Evolutionary conservation across 2,888 invertebrate species (phyloP).

Genomic region (Dasysyrphus tricinctus): DNA sequence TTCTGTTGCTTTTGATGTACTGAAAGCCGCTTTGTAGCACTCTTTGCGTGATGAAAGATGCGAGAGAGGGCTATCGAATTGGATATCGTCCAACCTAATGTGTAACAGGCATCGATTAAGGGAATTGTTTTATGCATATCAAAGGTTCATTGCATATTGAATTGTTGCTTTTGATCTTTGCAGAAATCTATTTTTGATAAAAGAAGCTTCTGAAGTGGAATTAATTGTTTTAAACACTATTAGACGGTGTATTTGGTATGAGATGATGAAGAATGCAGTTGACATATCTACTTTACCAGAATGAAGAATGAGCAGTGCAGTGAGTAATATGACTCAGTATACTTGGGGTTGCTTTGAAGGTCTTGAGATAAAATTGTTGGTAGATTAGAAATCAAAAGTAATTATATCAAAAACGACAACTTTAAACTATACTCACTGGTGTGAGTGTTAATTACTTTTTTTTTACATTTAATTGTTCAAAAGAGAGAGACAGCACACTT

Average conservation of each 20-base stretch:
- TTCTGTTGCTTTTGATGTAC: slow-evolving; percentile 18
- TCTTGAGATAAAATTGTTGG: neutral
- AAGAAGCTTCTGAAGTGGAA: slow-evolving; percentile 18
- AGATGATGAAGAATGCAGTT: neutral
- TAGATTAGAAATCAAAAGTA: too few relatives aligned
- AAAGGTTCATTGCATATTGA: slow-evolving; percentile 32
- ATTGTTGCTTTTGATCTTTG: slow-evolving; percentile 46
- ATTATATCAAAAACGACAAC: too few relatives aligned
- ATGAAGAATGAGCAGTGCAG: neutral
- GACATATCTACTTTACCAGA: neutral
- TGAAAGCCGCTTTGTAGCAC: neutral
- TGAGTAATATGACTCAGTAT: neutral
- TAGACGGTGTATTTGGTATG: neutral
- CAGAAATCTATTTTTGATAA: slow-evolving; percentile 27
- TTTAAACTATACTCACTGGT: too few relatives aligned
- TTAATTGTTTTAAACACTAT: neutral
- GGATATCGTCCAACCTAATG: slow-evolving; percentile 61
- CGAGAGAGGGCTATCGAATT: slow-evolving; percentile 42
- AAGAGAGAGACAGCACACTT: too few relatives aligned
- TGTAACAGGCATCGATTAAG: slow-evolving; percentile 56
- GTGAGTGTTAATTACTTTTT: too few relatives aligned
- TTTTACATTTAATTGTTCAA: too few relatives aligned
- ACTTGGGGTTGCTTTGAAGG: neutral
- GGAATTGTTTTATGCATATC: slow-evolving; percentile 31
- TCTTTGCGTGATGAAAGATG: neutral